Base-by-base conservation (phyloP, 2,113 vertebrate species). In the Corythaixoides concolor region DNA sequence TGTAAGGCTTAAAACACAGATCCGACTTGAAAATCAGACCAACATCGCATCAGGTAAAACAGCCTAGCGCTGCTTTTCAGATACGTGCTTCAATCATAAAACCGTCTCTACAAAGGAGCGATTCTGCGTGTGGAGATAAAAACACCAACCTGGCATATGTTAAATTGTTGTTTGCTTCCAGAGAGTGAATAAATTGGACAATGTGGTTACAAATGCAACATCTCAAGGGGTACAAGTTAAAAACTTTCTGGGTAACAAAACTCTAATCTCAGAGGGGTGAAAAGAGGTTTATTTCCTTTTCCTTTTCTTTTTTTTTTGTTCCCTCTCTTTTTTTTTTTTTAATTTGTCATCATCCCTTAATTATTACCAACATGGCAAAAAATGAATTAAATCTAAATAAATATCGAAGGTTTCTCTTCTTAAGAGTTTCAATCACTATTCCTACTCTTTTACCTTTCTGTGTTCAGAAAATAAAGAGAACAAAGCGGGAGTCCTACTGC, bases 401-500 rank as follows among this genome's bases (percentile, higher is more conserved):
- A 98, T 98, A 99, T 98, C 98, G 98, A 98, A 98, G 97, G 97
- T 98, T 98, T 97, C 98, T 99, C 98, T 98, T 98, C 98, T 98
- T 98, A 98, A 97, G 98, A 98, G 98, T 98, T 98, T 99, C 99
- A 98, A 98, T 99, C 98, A 82, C 98, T 98, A 98, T 97, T 98
- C 98, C 98, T 98, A 98, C 98, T 98, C 98, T 98, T 98, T 99
- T 99, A 99, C 99, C 99, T 99, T 99, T 98, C 98, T 99, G 98
- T 99, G 99, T 99, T 99, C 98, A 97, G 98, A 97, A 98, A 98
- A 99, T 98, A 99, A 99, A 99, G 98, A 98, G 98, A 99, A 99
- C 99, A 99, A 99, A 99, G 98, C 95, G 60, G 98, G 98, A 99
- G 98, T 98, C 99, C 99, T 98, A 99, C 99, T 98, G 99, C 98